Base-by-base conservation (phyloP, 2,797 vertebrate species). In the Sebastiscus albofasciatus region DNA sequence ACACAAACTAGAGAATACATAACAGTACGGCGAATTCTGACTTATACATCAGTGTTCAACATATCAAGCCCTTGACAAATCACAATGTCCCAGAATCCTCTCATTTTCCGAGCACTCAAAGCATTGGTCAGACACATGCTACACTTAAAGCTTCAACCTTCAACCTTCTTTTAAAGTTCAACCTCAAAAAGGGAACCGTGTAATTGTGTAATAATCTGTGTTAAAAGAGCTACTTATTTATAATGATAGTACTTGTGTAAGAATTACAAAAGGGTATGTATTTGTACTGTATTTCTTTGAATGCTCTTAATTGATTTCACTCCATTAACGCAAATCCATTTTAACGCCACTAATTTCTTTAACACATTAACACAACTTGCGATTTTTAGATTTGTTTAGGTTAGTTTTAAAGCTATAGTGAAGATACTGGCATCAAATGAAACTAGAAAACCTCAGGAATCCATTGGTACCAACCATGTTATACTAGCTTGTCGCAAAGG, bases 1-100 rank as follows among this genome's bases (percentile, higher is more conserved):
- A 87, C 18, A 74, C n/a, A 72, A 49, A 49, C 31, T 34, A 72
- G 31, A 82, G 11, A 75, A 77, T 64, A 73, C 11, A 67, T 67
- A 80, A 42, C n/a, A 24, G 16, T 27, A 46, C 3, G 56, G 26
- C 22, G n/a, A 71, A 70, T 60, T 59, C 0, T 31, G 65, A 4
- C 6, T 68, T 12, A 10, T 8, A 0, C 8, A n/a, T 66, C 33
- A 36, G 10, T 27, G 7, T 72, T 74, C 31, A 67, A 68, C 16
- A 64, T 20, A 22, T 62, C 13, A 71, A 46, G 46, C 13, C 33
- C 36, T 34, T 34, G 4, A 59, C 12, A 29, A 54, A n/a, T 72
- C 22, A 8, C 36, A 46, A 3, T 9, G 3, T 49, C 6, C 4
- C 8, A 55, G 2, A 74, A 59, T 61, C 22, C 31, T 31, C 46